These are phyloP conservation scores for Sericinus montela DNA, from an alignment of 2,888 invertebrate genomes.

Conservation along the genomic window DNA sequence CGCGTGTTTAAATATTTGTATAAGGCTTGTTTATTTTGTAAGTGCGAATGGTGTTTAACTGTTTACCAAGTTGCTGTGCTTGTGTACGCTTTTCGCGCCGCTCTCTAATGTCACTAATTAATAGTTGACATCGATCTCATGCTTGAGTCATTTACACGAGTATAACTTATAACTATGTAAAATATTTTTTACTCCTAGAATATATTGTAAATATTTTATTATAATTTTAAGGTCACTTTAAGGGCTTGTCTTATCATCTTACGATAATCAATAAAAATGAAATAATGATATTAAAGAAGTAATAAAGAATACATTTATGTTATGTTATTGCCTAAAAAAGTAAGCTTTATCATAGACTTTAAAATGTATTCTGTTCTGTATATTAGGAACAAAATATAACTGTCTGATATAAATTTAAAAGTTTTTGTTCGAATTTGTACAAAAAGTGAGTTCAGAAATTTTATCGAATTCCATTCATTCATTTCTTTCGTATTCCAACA, in stretches of 20 bases:
- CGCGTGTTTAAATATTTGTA: conserved; percentile 71
- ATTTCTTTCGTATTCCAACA: conserved; percentile 52
- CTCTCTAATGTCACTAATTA: conserved; percentile 64
- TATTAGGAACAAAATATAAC: too few relatives aligned
- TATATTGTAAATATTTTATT: too few relatives aligned
- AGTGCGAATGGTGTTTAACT: conserved; percentile 77
- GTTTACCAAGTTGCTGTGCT: conserved; percentile 71
- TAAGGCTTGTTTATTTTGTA: conserved; percentile 74
- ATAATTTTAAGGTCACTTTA: too few relatives aligned
- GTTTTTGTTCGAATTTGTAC: conserved; percentile 7
- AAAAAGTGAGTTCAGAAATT: conserved; percentile 26
- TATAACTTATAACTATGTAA: too few relatives aligned
- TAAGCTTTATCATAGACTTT: too few relatives aligned
- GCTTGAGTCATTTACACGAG: conserved; percentile 30
- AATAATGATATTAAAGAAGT: too few relatives aligned
- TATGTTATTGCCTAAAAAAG: too few relatives aligned
- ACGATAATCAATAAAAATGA: too few relatives aligned
- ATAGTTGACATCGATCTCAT: conserved; percentile 61
- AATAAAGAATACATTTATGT: too few relatives aligned
- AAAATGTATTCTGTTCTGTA: too few relatives aligned
- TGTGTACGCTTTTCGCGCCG: conserved; percentile 49
- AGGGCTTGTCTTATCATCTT: too few relatives aligned
- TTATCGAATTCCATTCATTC: conserved; percentile 53
- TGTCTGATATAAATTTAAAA: background rate
- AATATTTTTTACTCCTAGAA: too few relatives aligned